These are phyloP conservation scores for Phalangium opilio DNA, from an alignment of 2,888 invertebrate genomes.

Conservation along the genomic window DNA sequence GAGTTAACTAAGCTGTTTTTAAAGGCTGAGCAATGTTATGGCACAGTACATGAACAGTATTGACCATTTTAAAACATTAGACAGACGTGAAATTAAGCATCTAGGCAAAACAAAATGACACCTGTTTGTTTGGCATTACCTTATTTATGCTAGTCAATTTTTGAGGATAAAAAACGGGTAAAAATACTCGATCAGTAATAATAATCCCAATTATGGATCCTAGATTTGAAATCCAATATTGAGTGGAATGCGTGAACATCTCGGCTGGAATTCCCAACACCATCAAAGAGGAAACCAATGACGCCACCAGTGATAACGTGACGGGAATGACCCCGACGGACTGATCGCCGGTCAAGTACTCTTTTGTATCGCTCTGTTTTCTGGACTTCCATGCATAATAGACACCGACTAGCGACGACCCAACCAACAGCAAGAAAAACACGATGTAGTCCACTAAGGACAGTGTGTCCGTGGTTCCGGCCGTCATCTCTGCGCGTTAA, in stretches of 20 bases:
- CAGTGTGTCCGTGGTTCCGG: too few relatives aligned
- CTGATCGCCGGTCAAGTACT: conserved; percentile 52
- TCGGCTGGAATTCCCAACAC: conserved; percentile 77
- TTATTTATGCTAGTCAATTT: conserved; percentile 71
- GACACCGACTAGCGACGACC: conserved; percentile 66
- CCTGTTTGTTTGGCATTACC: conserved; percentile 34
- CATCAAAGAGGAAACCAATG: conserved; percentile 81
- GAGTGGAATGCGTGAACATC: conserved; percentile 74
- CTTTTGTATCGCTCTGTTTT: conserved; percentile 54
- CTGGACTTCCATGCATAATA: conserved; percentile 54
- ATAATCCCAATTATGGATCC: too few relatives aligned
- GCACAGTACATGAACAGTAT: too few relatives aligned
- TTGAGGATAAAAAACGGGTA: conserved; percentile 70
- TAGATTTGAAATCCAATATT: conserved; percentile 33
- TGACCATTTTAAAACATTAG: too few relatives aligned
- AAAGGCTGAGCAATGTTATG: too few relatives aligned
- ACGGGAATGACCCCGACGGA: conserved; percentile 72
- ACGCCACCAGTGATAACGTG: conserved; percentile 73
- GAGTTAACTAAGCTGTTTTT: too few relatives aligned
- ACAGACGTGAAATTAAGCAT: too few relatives aligned
- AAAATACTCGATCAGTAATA: conserved; percentile 50
- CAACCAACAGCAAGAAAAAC: conserved; percentile 52
- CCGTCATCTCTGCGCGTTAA: too few relatives aligned
- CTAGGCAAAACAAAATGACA: too few relatives aligned
- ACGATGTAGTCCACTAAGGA: conserved; percentile 49